These are phyloP conservation scores for Dasysyrphus tricinctus DNA, from an alignment of 2,888 invertebrate species.

Conservation along the genomic window DNA sequence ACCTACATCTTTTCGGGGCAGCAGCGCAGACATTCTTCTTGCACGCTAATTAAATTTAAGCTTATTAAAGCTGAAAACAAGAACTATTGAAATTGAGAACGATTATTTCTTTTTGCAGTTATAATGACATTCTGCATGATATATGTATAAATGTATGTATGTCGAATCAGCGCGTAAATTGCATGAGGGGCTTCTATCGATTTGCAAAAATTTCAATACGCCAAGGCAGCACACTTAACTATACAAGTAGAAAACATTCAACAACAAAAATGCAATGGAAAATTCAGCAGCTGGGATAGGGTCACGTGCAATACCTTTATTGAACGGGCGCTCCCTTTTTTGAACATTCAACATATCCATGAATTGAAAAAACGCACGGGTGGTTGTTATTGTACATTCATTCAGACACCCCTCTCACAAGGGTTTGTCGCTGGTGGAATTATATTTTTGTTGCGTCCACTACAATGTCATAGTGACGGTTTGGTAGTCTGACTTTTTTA, in stretches of 20 bases:
- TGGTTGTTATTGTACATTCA: constrained; percentile 12
- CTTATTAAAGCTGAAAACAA: constrained; percentile 46
- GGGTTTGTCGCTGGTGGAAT: constrained; percentile 25
- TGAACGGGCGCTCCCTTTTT: constrained; percentile 20
- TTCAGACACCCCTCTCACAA: constrained; percentile 12
- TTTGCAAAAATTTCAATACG: constrained; percentile 38
- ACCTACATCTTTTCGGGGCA: not conserved
- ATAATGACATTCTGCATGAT: constrained; percentile 56
- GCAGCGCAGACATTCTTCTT: constrained; percentile 37
- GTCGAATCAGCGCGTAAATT: constrained; percentile 32
- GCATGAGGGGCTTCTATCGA: constrained; percentile 59
- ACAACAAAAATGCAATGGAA: constrained; percentile 37
- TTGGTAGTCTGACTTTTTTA: not conserved
- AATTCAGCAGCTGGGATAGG: constrained; percentile 50
- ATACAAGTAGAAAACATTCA: constrained; percentile 18
- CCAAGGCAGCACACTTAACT: constrained; percentile 16
- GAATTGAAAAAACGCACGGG: constrained; percentile 6
- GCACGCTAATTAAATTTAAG: constrained; percentile 53
- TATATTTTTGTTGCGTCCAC: constrained; percentile 48
- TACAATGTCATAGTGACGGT: constrained; percentile 51
- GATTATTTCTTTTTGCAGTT: constrained; percentile 15
- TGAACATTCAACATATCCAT: constrained; percentile 10
- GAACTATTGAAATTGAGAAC: constrained; percentile 46
- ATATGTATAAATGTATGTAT: not conserved
- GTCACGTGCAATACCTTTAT: constrained; percentile 40